Evolutionary conservation across 2,113 vertebrate genomes (phyloP).

Genomic region (Scophthalmus maximus): DNA sequence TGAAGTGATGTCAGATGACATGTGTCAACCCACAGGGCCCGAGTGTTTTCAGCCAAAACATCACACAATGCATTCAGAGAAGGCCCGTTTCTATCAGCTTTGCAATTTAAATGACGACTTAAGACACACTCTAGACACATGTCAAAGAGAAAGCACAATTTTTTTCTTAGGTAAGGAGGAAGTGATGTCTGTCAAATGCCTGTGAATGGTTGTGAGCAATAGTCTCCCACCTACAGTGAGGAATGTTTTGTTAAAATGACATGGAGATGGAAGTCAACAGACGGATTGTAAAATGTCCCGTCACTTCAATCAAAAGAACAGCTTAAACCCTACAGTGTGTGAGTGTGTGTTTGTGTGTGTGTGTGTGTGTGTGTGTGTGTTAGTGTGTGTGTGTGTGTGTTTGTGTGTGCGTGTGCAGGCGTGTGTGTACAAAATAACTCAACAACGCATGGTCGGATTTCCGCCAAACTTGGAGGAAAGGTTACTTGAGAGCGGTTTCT

Average conservation of each 20-base stretch:
- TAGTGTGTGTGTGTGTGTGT: too few species aligned
- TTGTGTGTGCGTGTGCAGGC: too few species aligned
- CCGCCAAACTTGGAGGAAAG: too few species aligned
- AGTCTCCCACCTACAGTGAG: slow-evolving; percentile 5
- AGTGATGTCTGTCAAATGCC: slow-evolving; percentile 35
- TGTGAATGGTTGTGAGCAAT: slow-evolving; percentile 17
- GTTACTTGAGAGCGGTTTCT: too few species aligned
- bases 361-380: too few species aligned
- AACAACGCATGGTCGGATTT: too few species aligned
- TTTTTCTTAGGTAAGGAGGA: slow-evolving; percentile 20
- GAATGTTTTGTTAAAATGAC: slow-evolving; percentile 27
- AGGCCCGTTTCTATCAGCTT: slow-evolving; percentile 9
- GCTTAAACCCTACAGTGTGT: not conserved
- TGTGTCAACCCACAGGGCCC: slow-evolving; percentile 53
- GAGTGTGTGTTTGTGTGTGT: too few species aligned
- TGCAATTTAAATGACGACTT: slow-evolving; percentile 63
- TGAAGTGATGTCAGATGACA: slow-evolving; percentile 57
- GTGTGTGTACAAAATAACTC: too few species aligned
- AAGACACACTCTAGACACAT: slow-evolving; percentile 31
- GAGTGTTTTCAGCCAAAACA: slow-evolving; percentile 62
- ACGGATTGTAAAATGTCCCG: slow-evolving; percentile 19
- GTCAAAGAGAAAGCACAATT: slow-evolving; percentile 45
- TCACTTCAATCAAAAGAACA: slow-evolving; percentile 19
- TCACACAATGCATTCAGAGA: slow-evolving; percentile 47
- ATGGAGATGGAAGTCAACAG: slow-evolving; percentile 1